phyloP scores from a whole-genome alignment of 2,113 vertebrate species.

The Pachycephala philippinensis region DNA sequence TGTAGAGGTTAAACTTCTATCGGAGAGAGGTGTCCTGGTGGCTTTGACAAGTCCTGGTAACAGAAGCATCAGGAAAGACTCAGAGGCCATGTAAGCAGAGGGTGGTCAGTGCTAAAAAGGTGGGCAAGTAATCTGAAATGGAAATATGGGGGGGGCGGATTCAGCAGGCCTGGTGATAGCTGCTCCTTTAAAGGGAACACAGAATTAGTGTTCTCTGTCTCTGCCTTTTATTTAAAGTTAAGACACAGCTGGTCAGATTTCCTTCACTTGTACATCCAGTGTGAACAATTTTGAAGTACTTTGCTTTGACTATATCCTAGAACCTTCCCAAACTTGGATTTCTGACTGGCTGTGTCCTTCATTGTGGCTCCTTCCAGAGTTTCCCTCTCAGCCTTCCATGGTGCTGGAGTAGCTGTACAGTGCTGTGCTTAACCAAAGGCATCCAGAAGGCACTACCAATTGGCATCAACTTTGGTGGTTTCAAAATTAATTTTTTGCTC shows the following conservation, averaged over 20 bases:
- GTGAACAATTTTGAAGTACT: neutral
- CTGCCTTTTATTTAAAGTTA: neutral
- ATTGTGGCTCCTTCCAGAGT: neutral
- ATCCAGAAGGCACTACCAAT: neutral
- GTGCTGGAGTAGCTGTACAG: neutral
- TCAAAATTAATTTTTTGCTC: neutral
- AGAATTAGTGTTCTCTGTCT: neutral
- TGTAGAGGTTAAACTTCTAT: neutral
- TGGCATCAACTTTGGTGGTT: neutral
- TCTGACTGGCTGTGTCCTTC: neutral
- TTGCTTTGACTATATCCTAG: neutral
- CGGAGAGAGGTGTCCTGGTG: neutral
- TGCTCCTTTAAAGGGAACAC: neutral
- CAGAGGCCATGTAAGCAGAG: neutral
- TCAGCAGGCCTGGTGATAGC: neutral
- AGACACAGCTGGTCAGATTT: neutral
- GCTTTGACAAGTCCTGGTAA: neutral
- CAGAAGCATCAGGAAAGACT: neutral
- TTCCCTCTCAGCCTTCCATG: accelerated
- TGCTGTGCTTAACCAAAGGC: neutral
- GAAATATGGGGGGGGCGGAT: accelerated
- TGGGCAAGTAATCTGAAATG: neutral
- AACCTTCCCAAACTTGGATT: neutral
- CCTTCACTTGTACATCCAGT: neutral
- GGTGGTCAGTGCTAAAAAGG: constrained; percentile 15